Conservation (phyloP, 2,888 invertebrate genomes). For the Noctua janthina region DNA sequence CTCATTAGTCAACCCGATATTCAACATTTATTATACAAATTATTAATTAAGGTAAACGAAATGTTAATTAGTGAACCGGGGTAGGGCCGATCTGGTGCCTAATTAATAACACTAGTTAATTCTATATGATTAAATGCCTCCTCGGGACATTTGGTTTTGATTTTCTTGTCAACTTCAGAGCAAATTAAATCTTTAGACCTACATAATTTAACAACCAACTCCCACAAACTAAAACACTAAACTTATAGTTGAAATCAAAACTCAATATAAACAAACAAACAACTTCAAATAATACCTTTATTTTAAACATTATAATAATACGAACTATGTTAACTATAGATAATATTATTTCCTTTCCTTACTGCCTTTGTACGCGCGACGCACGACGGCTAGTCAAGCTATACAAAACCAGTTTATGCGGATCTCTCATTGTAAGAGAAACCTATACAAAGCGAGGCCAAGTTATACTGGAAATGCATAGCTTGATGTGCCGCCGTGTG, state of each 20-base stretch:
- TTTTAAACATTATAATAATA: constrained; percentile 4
- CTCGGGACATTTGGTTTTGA: background rate
- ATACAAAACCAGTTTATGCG: too few relatives aligned
- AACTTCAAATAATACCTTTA: background rate
- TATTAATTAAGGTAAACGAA: constrained; percentile 15
- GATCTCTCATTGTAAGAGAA: too few relatives aligned
- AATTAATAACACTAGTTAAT: background rate
- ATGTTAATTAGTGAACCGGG: background rate
- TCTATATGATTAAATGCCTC: background rate
- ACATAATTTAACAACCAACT: background rate
- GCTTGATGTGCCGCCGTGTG: too few relatives aligned
- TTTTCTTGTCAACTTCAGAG: background rate
- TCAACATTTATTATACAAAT: constrained; percentile 16
- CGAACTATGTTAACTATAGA: background rate
- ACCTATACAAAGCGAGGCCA: too few relatives aligned
- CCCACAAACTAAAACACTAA: constrained; percentile 1
- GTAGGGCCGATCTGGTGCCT: background rate
- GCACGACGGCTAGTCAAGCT: too few relatives aligned
- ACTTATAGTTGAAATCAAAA: background rate
- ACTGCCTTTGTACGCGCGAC: background rate
- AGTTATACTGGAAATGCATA: too few relatives aligned
- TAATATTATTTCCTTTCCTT: background rate
- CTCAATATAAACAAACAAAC: background rate
- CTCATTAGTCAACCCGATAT: constrained; percentile 45
- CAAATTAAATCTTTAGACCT: background rate